Base-by-base conservation (phyloP, 1,140 invertebrate species). In the Drosophila busckii region DNA sequence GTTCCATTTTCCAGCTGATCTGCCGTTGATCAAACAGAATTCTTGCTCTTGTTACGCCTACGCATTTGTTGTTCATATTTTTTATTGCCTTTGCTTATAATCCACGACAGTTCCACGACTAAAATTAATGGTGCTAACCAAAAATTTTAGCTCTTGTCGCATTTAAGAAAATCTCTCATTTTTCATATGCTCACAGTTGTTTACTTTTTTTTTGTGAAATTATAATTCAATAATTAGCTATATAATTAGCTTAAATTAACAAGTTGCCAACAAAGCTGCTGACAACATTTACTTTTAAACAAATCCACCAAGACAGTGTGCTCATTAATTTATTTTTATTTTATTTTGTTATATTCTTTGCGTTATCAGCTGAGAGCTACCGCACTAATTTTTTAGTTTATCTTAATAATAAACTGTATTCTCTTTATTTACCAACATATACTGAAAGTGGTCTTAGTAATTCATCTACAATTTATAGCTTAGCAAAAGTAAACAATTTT, bases 241-340 rank as follows among this genome's bases (percentile, higher is more conserved):
- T 54, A 69, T 80, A 80, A 80, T 80, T 80, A 80, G 75, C 82
- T 46, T 15, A 49, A 80, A 69, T 73, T 60, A 35, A 80, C 52
- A 65, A 65, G 50, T 54, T 62, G 40, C 52, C 29, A 44, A 66
- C 22, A 15, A 20, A n/a, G n/a, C n/a, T 55, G 52, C 75, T 70
- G 28, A 26, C 22, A 15, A 41, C 41, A 67, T 70, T 52, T 55
- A 42, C 15, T 19, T n/a, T n/a, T n/a, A n/a, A n/a, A n/a, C n/a
- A n/a, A n/a, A n/a, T n/a, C n/a, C n/a, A n/a, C n/a, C n/a, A n/a
- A n/a, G 71, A 70, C 69, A 71, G 42, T 48, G 26, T 34, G 46
- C 19, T 32, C 70, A 65, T 75, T 55, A 69, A 73, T 75, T 23
- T 46, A n/a, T 25, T 25, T 28, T 2, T 31, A 25, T 35, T 9